These are phyloP conservation scores for Nycticebus coucang DNA, from an alignment of 2,113 vertebrate genomes.

Conservation along the genomic window DNA sequence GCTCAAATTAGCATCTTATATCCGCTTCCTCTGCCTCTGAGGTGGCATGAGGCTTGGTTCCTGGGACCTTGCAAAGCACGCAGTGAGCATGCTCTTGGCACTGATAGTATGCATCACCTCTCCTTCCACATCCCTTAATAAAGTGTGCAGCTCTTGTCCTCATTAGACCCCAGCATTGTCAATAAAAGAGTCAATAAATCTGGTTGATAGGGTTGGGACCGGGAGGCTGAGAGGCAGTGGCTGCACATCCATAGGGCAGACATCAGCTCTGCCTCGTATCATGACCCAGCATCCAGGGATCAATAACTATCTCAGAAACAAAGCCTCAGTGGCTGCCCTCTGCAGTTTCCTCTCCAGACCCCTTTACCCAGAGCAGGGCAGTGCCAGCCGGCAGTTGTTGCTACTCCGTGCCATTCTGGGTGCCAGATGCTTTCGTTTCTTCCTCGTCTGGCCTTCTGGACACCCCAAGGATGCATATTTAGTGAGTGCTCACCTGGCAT, in stretches of 20 bases:
- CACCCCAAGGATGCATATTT: constrained; percentile 54
- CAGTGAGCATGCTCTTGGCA: background rate
- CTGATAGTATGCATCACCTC: background rate
- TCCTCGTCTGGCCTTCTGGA: constrained; percentile 56
- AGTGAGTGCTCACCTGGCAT: constrained; percentile 67
- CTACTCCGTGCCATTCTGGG: constrained; percentile 33
- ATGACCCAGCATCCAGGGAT: constrained; percentile 79
- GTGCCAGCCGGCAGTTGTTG: constrained; percentile 39
- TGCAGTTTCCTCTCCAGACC: constrained; percentile 49
- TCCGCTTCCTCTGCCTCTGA: background rate
- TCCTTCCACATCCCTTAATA: constrained; percentile 78
- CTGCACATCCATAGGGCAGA: constrained; percentile 80
- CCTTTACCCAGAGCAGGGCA: background rate
- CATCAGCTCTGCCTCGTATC: constrained; percentile 76
- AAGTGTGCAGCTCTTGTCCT: constrained; percentile 85
- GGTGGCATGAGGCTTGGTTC: background rate
- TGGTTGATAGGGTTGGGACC: constrained; percentile 83
- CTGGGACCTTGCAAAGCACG: background rate
- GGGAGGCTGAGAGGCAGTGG: constrained; percentile 69
- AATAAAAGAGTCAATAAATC: constrained; percentile 89
- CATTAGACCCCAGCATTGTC: constrained; percentile 84
- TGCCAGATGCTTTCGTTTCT: constrained; percentile 73
- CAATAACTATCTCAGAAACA: constrained; percentile 82
- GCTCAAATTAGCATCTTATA: background rate
- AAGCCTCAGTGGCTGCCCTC: constrained; percentile 68